Evolutionary conservation across 2,888 invertebrate genomes (phyloP).

Genomic region (Pachycephus smyrnensis): DNA sequence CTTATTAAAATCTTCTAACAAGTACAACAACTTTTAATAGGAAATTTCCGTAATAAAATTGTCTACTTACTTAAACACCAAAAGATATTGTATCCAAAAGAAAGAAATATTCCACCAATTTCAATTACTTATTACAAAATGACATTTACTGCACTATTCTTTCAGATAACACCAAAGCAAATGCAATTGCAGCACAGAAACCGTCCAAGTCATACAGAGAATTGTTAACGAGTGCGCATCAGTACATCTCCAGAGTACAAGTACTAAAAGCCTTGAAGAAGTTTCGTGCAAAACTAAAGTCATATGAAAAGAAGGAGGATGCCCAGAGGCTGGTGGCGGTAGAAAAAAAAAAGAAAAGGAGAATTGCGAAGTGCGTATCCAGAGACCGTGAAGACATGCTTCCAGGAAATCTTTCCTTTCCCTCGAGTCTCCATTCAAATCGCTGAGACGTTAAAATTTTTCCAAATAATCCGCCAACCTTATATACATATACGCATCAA

Average conservation of each 20-base stretch:
- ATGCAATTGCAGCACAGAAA: not conserved
- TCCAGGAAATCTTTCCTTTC: conserved; percentile 61
- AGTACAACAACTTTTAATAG: not conserved
- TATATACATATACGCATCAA: not conserved
- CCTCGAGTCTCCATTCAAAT: conserved; percentile 33
- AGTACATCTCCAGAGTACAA: not conserved
- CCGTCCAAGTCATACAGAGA: not conserved
- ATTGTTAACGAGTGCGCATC: not conserved
- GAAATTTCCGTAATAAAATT: not conserved
- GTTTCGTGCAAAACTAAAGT: conserved; percentile 30
- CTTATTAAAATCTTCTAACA: not conserved
- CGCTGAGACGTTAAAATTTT: conserved; percentile 5
- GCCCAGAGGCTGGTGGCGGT: conserved; percentile 1
- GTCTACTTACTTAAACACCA: not conserved
- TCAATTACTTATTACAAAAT: not conserved
- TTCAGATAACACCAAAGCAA: not conserved
- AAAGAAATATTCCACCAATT: not conserved
- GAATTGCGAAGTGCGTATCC: conserved; percentile 61
- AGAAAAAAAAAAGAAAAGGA: conserved; percentile 38
- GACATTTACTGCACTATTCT: not conserved
- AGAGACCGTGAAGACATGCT: conserved; percentile 64
- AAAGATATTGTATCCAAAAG: not conserved
- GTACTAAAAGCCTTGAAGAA: conserved; percentile 15
- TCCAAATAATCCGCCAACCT: not conserved
- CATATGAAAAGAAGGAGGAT: conserved; percentile 25